A percentile compares a stretch with the other conserved stretches of the same genome.
Conservation (phyloP, 2,888 invertebrate species). For the Hyalella azteca region DNA sequence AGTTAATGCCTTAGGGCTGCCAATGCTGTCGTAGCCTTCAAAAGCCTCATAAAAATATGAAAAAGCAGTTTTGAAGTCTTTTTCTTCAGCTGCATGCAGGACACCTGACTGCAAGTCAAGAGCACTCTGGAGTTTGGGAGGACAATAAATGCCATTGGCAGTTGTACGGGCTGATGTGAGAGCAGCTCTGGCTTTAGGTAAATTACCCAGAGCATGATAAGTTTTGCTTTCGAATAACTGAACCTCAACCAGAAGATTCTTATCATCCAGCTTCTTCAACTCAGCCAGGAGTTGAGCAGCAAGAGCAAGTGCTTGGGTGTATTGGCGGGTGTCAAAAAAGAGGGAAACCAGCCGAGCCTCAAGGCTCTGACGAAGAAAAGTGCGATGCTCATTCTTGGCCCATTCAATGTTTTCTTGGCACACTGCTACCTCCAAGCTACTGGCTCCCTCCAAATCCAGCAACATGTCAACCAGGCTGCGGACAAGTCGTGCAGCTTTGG, state of each 20-base stretch:
- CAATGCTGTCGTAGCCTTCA: conserved; percentile 96
- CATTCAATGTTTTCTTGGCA: conserved; percentile 89
- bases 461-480: conserved; percentile 96
- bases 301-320: conserved; percentile 81
- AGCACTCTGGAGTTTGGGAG: conserved; percentile 97
- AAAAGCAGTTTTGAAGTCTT: conserved; percentile 99
- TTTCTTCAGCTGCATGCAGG: conserved; percentile 98
- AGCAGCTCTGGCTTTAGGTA: conserved; percentile 95
- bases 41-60: conserved; percentile 99
- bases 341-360: conserved; percentile 94
- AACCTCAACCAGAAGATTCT: conserved; percentile 92
- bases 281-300: conserved; percentile 89
- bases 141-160: conserved; percentile 98
- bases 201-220: conserved; percentile 94
- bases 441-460: conserved; percentile 93
- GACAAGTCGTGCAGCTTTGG: conserved; percentile 98
- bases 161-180: conserved; percentile 98
- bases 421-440: conserved; percentile 88
- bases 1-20: conserved; percentile 83
- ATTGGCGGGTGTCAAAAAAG: conserved; percentile 90
- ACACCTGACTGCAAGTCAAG: conserved; percentile 81
- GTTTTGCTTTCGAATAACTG: conserved; percentile 98
- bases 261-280: conserved; percentile 98
- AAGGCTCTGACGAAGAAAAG: conserved; percentile 93
- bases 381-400: conserved; percentile 97